These are phyloP conservation scores for Julus scanicus DNA, from an alignment of 2,888 invertebrate species.

Conservation along the genomic window DNA sequence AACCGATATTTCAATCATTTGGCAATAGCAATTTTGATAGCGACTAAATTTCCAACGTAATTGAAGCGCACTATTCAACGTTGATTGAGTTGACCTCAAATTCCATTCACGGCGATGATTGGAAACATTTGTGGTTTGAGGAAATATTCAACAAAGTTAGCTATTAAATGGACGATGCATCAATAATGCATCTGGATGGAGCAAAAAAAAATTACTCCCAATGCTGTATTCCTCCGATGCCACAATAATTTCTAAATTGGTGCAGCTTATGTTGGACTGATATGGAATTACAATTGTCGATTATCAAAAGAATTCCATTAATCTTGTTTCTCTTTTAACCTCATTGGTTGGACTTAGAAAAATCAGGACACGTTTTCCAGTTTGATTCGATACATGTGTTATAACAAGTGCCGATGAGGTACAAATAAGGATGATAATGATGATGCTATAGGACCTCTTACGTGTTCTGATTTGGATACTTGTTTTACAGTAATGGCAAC, in stretches of 20 bases:
- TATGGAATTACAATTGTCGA: conserved; percentile 36
- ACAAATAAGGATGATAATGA: background rate
- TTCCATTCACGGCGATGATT: conserved; percentile 24
- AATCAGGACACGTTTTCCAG: background rate
- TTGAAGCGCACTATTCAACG: background rate
- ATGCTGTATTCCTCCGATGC: background rate
- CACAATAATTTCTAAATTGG: background rate
- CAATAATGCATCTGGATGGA: background rate
- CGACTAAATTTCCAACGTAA: conserved; percentile 17
- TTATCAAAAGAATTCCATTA: conserved; percentile 36
- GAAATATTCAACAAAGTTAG: conserved; percentile 9
- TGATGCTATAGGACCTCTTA: background rate
- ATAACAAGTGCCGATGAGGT: background rate
- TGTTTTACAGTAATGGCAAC: background rate
- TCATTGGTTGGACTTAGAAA: background rate
- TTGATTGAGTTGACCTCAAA: conserved; percentile 17
- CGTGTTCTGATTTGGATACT: background rate
- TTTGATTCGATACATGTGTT: background rate
- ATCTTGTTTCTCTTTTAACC: background rate
- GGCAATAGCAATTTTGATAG: conserved; percentile 4
- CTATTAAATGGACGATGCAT: conserved; percentile 17
- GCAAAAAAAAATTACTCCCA: background rate
- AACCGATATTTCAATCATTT: background rate
- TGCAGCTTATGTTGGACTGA: background rate
- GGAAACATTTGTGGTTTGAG: background rate